Percentiles rank a stretch among this genome's conserved stretches.
phyloP scores from a whole-genome alignment of 92 coral and sea anemone species.

The Phenganax marumi region DNA sequence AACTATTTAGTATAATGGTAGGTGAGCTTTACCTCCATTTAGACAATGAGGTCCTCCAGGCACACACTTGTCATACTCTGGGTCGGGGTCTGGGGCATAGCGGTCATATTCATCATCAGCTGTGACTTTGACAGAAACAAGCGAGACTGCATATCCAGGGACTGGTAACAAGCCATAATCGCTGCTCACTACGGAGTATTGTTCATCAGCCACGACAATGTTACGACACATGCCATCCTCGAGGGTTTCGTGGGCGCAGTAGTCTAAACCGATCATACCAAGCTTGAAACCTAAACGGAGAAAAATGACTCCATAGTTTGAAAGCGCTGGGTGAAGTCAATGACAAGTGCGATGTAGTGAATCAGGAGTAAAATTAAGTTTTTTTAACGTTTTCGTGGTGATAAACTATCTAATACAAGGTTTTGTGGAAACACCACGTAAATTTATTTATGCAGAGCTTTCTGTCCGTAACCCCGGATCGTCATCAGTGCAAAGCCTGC shows the following conservation, averaged over 20 bases:
- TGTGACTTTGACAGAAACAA: constrained; percentile 6
- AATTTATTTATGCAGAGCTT: no score
- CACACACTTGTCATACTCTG: constrained; percentile 27
- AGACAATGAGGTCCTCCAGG: constrained; percentile 3
- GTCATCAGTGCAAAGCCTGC: no score
- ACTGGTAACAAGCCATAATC: constrained; percentile 36
- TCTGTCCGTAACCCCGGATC: no score
- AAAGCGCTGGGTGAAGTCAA: background rate
- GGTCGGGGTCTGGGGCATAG: constrained; percentile 33
- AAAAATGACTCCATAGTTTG: no score
- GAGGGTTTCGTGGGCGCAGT: constrained; percentile 23
- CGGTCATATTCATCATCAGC: constrained; percentile 23
- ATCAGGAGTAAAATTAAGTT: no score
- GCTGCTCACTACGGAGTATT: constrained; percentile 36
- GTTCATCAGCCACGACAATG: background rate
- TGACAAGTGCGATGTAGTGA: background rate
- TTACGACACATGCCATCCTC: constrained; percentile 21
- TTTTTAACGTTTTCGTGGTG: no score
- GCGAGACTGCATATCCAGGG: constrained; percentile 24
- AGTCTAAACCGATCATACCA: constrained; percentile 40
- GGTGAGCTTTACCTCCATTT: constrained; percentile 20
- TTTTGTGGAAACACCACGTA: no score
- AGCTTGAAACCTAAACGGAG: constrained; percentile 17
- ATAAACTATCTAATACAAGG: no score
- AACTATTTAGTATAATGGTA: no score